Evolutionary conservation across 2,113 vertebrate genomes (phyloP).

Genomic region (Acrocephalus kingi): DNA sequence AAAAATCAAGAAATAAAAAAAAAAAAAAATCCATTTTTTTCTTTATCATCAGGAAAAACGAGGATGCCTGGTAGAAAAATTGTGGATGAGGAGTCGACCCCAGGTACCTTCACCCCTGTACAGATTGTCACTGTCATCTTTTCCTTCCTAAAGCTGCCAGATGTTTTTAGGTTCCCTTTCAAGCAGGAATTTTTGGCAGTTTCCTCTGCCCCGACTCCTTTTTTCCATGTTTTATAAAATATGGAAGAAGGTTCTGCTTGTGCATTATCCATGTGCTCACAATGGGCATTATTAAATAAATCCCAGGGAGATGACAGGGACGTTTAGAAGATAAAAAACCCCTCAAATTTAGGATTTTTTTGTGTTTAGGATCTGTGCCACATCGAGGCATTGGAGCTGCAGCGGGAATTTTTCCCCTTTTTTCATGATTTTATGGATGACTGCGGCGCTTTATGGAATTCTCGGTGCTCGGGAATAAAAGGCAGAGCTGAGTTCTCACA

Average conservation of each 20-base stretch:
- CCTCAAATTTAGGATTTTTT: fast-evolving
- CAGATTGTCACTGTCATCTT: background rate
- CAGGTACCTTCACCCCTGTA: fast-evolving
- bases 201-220: background rate
- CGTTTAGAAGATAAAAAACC: background rate
- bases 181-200: background rate
- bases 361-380: background rate
- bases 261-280: background rate
- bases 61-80: background rate
- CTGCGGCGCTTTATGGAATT: background rate
- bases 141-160: background rate
- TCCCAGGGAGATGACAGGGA: background rate
- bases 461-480: background rate
- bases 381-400: background rate
- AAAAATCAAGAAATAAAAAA: too few species aligned
- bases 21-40: too few species aligned
- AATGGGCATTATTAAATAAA: conserved; percentile 35
- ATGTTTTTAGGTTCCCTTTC: background rate
- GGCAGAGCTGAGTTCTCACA: background rate
- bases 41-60: background rate
- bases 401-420: background rate
- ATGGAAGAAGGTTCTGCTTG: background rate
- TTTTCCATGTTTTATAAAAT: background rate
- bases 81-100: fast-evolving
- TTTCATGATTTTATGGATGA: background rate